A percentile compares a stretch with the other conserved stretches of the same genome.
Conservation (phyloP, 2,113 vertebrate genomes). For the Gallinago undulata region DNA sequence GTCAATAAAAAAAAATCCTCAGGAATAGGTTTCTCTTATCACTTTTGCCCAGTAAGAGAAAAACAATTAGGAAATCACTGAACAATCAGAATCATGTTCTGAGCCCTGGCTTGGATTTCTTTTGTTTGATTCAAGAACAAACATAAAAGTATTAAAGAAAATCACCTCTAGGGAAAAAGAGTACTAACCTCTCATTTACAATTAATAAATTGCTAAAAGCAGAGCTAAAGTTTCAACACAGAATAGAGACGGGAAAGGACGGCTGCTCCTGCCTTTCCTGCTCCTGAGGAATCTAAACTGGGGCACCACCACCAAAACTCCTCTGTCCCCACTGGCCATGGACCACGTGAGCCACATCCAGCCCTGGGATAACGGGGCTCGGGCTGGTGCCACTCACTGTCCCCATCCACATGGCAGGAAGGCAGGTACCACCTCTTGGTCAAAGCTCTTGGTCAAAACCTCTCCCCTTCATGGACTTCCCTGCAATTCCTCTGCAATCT, state of each 20-base stretch:
- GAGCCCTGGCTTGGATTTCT: not conserved
- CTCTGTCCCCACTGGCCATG: not conserved
- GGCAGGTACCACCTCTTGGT: not conserved
- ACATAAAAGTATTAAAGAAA: not conserved
- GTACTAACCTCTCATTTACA: not conserved
- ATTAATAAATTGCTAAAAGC: not conserved
- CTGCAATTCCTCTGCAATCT: not conserved
- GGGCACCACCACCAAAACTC: not conserved
- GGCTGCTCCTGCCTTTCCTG: not conserved
- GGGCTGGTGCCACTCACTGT: not conserved
- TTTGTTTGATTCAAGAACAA: not conserved
- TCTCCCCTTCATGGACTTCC: not conserved
- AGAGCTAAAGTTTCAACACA: not conserved
- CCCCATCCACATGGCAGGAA: not conserved
- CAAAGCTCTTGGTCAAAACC: not conserved
- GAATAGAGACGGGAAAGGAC: not conserved
- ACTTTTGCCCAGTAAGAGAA: not conserved
- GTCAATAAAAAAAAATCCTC: not conserved
- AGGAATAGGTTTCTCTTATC: not conserved
- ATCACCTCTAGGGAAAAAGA: not conserved
- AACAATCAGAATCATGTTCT: not conserved
- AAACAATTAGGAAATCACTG: slow-evolving; percentile 4
- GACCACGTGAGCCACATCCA: not conserved
- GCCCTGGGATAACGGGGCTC: not conserved
- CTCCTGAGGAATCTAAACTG: not conserved